Evolutionary conservation across 2,797 vertebrate species (phyloP).

Genomic region (Notoglanidium macrostoma): DNA sequence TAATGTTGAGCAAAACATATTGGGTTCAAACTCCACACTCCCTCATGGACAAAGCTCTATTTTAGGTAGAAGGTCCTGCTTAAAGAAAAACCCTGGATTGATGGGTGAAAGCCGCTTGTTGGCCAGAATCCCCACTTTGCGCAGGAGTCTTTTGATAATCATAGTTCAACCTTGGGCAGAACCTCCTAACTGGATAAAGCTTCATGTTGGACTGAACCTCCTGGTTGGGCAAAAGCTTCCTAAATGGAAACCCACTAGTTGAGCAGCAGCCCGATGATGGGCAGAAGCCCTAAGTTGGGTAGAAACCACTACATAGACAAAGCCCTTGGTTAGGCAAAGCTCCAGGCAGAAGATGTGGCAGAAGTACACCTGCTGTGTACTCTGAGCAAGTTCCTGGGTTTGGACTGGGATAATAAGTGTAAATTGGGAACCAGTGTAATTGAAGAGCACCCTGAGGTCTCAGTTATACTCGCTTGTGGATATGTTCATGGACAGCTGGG

Average conservation of each 20-base stretch:
- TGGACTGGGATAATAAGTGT: background rate
- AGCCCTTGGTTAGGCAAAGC: background rate
- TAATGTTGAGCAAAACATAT: background rate
- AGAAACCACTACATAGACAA: no score
- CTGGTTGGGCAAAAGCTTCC: background rate
- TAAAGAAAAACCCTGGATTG: background rate
- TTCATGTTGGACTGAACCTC: background rate
- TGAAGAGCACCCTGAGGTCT: background rate
- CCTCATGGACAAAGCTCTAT: background rate
- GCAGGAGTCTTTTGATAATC: background rate
- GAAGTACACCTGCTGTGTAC: background rate
- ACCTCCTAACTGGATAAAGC: background rate
- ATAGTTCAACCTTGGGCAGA: background rate
- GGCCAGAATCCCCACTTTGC: background rate
- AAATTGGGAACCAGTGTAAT: background rate
- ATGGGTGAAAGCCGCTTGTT: background rate
- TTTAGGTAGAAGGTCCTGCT: background rate
- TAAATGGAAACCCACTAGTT: background rate
- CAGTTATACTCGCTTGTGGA: no score
- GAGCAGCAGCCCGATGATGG: background rate
- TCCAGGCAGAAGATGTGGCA: background rate
- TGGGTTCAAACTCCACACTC: background rate
- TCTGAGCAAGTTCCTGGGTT: background rate
- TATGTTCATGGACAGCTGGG: no score
- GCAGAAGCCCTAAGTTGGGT: background rate